Base-by-base conservation (phyloP, 2,888 invertebrate genomes). In the Magallana nippona region DNA sequence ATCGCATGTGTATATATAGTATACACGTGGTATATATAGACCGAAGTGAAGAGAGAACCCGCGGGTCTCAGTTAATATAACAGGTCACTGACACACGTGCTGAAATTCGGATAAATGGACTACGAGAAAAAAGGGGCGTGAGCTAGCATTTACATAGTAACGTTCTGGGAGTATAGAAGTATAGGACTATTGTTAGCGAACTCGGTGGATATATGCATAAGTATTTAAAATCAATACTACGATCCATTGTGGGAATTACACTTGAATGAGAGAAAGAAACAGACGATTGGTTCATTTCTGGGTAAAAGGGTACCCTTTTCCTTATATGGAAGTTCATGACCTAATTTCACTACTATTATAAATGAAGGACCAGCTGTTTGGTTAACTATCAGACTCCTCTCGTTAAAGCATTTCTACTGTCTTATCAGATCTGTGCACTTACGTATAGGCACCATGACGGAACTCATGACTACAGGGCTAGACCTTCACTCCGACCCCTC, bases 321-420 rank as follows among this genome's bases (percentile, higher is more conserved):
- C 84, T 71, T 82, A 84, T 82, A 79, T 79, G 84, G 84, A 79
- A 79, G 79, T 82, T 82, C 79, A 60, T 79, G 83, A 85, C 85
- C 85, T 83, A 78, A 81, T 85, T 85, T 83, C 82, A 71, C 58
- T 56, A 56, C 63, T 55, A 82, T 79, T 86, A 86, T 84, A 86
- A 86, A 86, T 58, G 56, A 55, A 57, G 84, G 84, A 86, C 84
- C 85, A 86, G 85, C 85, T 86, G 85, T 82, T 82, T 56, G 77
- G 44, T 19, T 55, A 79, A 55, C 60, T 71, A 84, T 86, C 85
- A 82, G 83, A 84, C 79, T 82, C 82, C 71, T 77, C 79, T 62
- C 78, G 63, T 80, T 80, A 80, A 79, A 80, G 82, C 80, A 58
- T 22, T 55, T 32, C 62, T 44, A 27, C 32, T 60, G 56, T 19